Base-by-base conservation (phyloP, 2,888 invertebrate species). In the Stenodema calcarata region DNA sequence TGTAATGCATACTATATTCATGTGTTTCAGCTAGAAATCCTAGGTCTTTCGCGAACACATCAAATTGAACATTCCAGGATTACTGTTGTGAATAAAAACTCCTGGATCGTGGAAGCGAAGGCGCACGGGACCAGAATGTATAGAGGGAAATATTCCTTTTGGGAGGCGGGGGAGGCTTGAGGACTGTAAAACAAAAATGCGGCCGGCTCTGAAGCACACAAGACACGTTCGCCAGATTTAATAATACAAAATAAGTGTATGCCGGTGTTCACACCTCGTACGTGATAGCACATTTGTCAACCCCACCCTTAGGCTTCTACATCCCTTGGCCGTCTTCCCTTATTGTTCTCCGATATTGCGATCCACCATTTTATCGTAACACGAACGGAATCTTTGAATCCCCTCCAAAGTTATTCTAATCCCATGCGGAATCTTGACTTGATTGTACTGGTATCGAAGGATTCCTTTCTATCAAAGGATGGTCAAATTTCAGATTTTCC, bases 161-260 rank as follows among this genome's bases (percentile, higher is more conserved):
- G 73, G 30, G 30, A 73, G 73, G 41, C 16, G n/a, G 30, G 35
- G 35, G 41, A 30, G 18, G 70, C 73, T 41, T 73, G 73, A 73
- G 73, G 73, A 73, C 18, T n/a, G 73, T 73, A 73, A 73, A 73
- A 73, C 73, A 41, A 73, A 73, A 73, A 73, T 30, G 73, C 73
- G 73, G 73, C 28, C 35, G 35, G 41, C 73, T 73, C 73, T 54
- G 80, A 80, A 47, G 80, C 47, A 84, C 42, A 70, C 70, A 44
- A 44, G 73, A 35, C 84, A 84, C 84, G 84, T 84, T 73, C 42
- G 70, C 27, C 41, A 73, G 84, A 84, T 84, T 84, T 84, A 84
- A 84, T 84, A 84, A 84, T 84, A 84, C 84, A 84, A 73, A 84
- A 84, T 84, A 84, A 84, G 84, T 84, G 84, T 84, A 84, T 73